Conservation (phyloP, 1,140 invertebrate species). For the Heliconius himera region DNA sequence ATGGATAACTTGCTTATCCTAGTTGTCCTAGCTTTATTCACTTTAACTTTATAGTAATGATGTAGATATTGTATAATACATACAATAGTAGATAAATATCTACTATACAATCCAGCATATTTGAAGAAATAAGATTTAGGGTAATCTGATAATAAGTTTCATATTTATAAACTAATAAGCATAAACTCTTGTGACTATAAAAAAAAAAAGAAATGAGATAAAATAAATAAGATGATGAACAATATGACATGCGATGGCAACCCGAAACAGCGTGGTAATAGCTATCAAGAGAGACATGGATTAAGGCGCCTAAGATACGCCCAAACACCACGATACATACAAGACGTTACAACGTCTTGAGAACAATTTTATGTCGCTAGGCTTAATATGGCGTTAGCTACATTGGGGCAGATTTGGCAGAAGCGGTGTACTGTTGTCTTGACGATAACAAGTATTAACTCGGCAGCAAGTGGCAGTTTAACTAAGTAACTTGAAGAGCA, state of each 20-base stretch:
- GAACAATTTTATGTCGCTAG: slow-evolving; percentile 41
- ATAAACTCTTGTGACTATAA: neutral
- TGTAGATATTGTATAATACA: neutral
- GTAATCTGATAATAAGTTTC: neutral
- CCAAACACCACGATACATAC: slow-evolving; percentile 24
- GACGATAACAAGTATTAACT: slow-evolving; percentile 18
- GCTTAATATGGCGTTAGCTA: slow-evolving; percentile 33
- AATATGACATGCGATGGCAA: slow-evolving; percentile 28
- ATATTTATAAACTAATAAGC: neutral
- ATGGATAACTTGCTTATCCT: neutral
- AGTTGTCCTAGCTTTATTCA: neutral
- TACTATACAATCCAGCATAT: neutral
- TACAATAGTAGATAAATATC: neutral
- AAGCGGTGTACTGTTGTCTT: slow-evolving; percentile 4
- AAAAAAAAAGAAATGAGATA: neutral
- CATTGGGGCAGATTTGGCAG: slow-evolving; percentile 25
- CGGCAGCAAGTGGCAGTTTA: neutral
- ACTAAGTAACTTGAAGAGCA: slow-evolving; percentile 7
- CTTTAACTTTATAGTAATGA: too few relatives aligned
- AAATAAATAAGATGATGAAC: slow-evolving; percentile 3
- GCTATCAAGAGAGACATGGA: slow-evolving; percentile 31
- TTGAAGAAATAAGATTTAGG: neutral
- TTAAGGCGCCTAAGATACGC: slow-evolving; percentile 34
- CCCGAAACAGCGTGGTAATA: slow-evolving; percentile 27
- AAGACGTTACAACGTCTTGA: slow-evolving; percentile 37